phyloP scores from a whole-genome alignment of 2,113 vertebrate genomes.

The Urocynchramus pylzowi region DNA sequence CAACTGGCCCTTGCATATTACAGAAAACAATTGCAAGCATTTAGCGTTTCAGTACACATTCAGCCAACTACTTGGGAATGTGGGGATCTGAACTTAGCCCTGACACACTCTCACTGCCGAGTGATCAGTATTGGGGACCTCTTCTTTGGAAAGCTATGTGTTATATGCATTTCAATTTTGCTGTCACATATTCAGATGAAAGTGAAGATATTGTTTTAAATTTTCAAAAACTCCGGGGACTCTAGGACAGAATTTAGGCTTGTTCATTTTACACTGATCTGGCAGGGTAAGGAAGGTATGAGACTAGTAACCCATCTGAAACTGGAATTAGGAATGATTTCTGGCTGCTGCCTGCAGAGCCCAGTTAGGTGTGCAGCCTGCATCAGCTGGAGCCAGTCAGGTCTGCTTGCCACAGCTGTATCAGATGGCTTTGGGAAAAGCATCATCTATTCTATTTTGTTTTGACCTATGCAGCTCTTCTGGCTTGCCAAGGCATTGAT shows the following conservation, averaged over 20 bases:
- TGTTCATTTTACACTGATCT: background rate
- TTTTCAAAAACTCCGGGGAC: background rate
- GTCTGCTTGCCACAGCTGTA: background rate
- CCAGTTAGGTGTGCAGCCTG: background rate
- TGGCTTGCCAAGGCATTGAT: background rate
- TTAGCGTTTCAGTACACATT: background rate
- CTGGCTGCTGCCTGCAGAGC: background rate
- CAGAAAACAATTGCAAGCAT: conserved; percentile 35
- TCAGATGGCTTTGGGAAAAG: background rate
- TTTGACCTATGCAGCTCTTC: background rate
- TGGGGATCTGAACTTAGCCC: background rate
- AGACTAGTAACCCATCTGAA: background rate
- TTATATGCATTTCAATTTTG: background rate
- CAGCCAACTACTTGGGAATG: background rate
- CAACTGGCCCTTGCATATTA: background rate
- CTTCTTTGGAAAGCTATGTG: background rate
- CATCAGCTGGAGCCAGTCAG: background rate
- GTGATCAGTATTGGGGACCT: background rate
- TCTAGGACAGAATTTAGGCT: background rate
- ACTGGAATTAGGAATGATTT: background rate
- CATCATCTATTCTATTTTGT: background rate
- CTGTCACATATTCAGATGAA: background rate
- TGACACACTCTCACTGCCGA: background rate
- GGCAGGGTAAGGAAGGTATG: background rate
- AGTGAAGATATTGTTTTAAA: background rate